Evolutionary conservation across 2,113 vertebrate genomes (phyloP).

Genomic region (Smithornis capensis): DNA sequence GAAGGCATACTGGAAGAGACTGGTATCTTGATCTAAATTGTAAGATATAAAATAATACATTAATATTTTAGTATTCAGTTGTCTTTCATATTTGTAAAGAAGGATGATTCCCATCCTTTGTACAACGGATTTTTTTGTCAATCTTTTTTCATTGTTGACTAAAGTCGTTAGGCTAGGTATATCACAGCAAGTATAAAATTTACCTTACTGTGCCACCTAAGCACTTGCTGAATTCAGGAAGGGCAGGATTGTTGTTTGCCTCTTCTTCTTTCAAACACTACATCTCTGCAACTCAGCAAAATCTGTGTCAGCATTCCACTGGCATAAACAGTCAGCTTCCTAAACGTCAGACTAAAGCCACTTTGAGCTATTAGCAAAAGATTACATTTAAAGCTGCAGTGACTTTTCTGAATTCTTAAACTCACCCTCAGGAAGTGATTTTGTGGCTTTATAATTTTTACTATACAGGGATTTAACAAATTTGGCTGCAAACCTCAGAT

Average conservation of each 20-base stretch:
- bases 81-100: not conserved
- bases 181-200: not conserved
- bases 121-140: not conserved
- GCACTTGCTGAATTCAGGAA: not conserved
- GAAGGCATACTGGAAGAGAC: conserved; percentile 85
- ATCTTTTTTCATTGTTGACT: not conserved
- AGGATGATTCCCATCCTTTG: not conserved
- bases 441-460: not conserved
- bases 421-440: not conserved
- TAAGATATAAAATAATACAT: conserved; percentile 76
- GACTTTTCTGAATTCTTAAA: not conserved
- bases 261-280: not conserved
- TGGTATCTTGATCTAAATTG: conserved; percentile 98
- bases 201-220: not conserved
- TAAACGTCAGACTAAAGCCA: not conserved
- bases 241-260: not conserved
- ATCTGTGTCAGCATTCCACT: not conserved
- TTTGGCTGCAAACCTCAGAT: not conserved
- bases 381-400: not conserved
- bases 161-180: not conserved
- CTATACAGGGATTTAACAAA: not conserved
- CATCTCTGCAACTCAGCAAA: not conserved
- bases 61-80: not conserved
- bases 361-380: not conserved
- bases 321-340: not conserved